Conservation (phyloP, 2,113 vertebrate genomes). For the Brachypteracias leptosomus region DNA sequence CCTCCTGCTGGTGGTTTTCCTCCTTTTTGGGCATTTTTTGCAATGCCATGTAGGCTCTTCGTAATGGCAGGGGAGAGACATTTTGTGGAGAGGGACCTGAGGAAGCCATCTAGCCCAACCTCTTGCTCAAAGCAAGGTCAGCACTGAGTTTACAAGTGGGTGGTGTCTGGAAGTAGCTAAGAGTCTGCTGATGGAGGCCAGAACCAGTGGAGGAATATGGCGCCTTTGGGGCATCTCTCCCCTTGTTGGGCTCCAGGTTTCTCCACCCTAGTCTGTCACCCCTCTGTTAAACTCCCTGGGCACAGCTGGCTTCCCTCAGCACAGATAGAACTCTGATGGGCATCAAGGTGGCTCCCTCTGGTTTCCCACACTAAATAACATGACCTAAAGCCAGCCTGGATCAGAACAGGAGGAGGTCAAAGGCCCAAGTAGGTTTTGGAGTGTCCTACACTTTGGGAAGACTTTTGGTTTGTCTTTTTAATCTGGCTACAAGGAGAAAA, state of each 20-base stretch:
- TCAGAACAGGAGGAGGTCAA: not conserved
- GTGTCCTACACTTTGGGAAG: not conserved
- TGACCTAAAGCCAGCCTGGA: not conserved
- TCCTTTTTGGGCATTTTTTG: not conserved
- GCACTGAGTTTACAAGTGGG: not conserved
- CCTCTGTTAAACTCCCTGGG: not conserved
- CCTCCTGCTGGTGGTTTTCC: not conserved
- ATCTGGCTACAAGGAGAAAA: not conserved
- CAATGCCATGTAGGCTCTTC: not conserved
- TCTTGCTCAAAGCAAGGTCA: not conserved
- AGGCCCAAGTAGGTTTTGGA: not conserved
- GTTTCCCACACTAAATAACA: not conserved
- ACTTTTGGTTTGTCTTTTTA: not conserved
- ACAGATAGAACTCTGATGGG: not conserved
- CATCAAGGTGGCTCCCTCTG: not conserved
- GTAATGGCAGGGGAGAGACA: not conserved
- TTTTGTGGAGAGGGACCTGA: not conserved
- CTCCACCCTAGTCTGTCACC: not conserved
- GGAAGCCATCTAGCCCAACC: not conserved
- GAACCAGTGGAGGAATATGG: rapidly evolving
- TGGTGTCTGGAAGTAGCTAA: not conserved
- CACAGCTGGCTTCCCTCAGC: not conserved
- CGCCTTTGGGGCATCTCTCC: rapidly evolving
- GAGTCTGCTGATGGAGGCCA: not conserved
- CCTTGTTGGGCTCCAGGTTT: not conserved